phyloP scores from a whole-genome alignment of 2,888 invertebrate species.

The Eulithis testata region DNA sequence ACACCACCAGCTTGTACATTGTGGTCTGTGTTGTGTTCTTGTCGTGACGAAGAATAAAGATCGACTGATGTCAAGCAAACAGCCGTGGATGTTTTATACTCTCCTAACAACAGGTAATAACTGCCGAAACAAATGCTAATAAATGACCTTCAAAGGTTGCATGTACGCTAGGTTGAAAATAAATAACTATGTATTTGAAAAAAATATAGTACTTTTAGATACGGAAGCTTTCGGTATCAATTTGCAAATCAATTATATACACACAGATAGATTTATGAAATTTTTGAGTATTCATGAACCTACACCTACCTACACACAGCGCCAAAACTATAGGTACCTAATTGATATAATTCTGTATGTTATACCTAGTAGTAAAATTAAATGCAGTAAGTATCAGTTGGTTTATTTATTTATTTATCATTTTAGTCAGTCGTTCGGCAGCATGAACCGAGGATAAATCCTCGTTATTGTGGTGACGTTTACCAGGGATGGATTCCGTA shows the following conservation, averaged over 20 bases:
- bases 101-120: constrained; percentile 41
- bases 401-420: constrained; percentile 58
- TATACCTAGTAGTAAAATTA: not conserved
- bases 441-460: constrained; percentile 63
- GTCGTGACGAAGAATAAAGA: constrained; percentile 61
- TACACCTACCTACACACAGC: too few species aligned
- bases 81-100: constrained; percentile 69
- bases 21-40: constrained; percentile 75
- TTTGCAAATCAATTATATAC: constrained; percentile 2
- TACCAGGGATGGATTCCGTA: constrained; percentile 72
- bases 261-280: not conserved
- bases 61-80: constrained; percentile 69
- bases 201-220: constrained; percentile 11
- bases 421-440: constrained; percentile 57
- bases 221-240: constrained; percentile 37
- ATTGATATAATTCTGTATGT: too few species aligned
- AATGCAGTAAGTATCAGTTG: constrained; percentile 14
- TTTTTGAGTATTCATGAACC: too few species aligned
- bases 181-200: constrained; percentile 7
- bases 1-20: constrained; percentile 85
- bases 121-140: constrained; percentile 65
- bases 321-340: too few species aligned
- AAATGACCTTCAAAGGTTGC: constrained; percentile 66
- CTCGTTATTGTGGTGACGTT: constrained; percentile 62
- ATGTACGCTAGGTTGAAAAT: constrained; percentile 20